Base-by-base conservation (phyloP, 2,797 vertebrate species). In the Chelon auratus region DNA sequence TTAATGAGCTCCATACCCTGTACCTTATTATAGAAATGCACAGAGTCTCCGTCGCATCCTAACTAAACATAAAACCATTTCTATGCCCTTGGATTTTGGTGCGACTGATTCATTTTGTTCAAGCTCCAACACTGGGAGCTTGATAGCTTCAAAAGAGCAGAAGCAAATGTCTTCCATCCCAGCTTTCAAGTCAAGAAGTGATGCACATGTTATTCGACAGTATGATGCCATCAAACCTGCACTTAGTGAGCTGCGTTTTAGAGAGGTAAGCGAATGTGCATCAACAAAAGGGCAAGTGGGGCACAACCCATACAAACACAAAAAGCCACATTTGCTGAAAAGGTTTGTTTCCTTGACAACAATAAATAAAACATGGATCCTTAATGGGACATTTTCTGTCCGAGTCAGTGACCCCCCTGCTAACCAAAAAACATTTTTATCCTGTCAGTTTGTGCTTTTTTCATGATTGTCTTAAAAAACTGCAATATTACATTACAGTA, bases 361-460 rank as follows among this genome's bases (percentile, higher is more conserved):
- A 80, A 59, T 87, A 72, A 85, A 91, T 91, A 86, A 91, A 89
- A 85, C 55, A 90, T 84, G 40, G 9, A 24, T 26, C 40, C 77
- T 80, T 77, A 50, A 81, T 74, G 50, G 80, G 59, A 69, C 22
- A 54, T 18, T 67, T 77, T 65, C 65, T 24, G 6, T 9, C 6
- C 18, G 14, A 48, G 24, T 77, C 33, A 63, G 39, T 68, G 55
- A 26, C 20, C 18, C 14, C 45, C 42, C 9, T 18, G 52, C 18
- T 65, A 68, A 51, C 30, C 48, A 72, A 57, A 50, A 47, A 3
- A 20, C 40, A n/a, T 33, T 47, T 30, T 26, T 42, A n/a, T 45
- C 15, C 15, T 1, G 7, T 9, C 5, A 22, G 3, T 50, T 47
- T 48, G n/a, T 42, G 17, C 6, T 43, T 22, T 47, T 20, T 4